These are phyloP conservation scores for Pogonomyrmex californicus DNA, from an alignment of 1,140 invertebrate species.

Conservation along the genomic window DNA sequence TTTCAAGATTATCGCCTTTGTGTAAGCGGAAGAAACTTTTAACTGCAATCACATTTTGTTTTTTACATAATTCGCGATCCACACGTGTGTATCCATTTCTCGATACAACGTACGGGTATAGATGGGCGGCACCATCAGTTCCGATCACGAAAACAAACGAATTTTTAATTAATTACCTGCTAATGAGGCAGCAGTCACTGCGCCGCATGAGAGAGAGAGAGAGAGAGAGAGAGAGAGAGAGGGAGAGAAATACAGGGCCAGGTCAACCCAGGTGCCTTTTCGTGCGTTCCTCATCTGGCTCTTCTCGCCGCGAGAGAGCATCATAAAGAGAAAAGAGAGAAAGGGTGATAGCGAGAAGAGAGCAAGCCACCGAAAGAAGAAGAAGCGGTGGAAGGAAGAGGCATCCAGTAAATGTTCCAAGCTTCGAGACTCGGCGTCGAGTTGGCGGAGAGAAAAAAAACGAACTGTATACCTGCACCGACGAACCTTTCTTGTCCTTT, in stretches of 20 bases:
- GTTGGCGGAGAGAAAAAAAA: conserved; percentile 11
- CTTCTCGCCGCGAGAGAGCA: conserved; percentile 1
- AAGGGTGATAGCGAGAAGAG: background rate
- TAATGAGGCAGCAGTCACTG: conserved; percentile 80
- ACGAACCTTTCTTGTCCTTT: background rate
- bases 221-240: conserved; percentile 38
- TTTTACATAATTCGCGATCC: background rate
- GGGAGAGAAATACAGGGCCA: conserved; percentile 40
- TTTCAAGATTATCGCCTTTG: background rate
- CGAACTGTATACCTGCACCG: background rate
- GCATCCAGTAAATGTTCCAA: conserved; percentile 74
- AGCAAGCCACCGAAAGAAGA: background rate
- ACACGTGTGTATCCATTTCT: conserved; percentile 45
- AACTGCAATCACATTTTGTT: conserved; percentile 3
- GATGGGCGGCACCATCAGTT: conserved; percentile 65
- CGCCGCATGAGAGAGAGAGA: conserved; percentile 51
- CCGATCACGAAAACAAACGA: conserved; percentile 76
- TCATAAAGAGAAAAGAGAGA: conserved; percentile 10
- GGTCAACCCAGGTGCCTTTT: conserved; percentile 52
- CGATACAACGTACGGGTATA: conserved; percentile 37
- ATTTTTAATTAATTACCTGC: conserved; percentile 85
- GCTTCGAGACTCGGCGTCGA: conserved; percentile 69
- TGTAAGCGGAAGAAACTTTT: background rate
- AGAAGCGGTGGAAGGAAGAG: background rate
- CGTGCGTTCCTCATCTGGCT: conserved; percentile 26